Base-by-base conservation (phyloP, 2,113 vertebrate species). In the Leptobrachium leishanense region DNA sequence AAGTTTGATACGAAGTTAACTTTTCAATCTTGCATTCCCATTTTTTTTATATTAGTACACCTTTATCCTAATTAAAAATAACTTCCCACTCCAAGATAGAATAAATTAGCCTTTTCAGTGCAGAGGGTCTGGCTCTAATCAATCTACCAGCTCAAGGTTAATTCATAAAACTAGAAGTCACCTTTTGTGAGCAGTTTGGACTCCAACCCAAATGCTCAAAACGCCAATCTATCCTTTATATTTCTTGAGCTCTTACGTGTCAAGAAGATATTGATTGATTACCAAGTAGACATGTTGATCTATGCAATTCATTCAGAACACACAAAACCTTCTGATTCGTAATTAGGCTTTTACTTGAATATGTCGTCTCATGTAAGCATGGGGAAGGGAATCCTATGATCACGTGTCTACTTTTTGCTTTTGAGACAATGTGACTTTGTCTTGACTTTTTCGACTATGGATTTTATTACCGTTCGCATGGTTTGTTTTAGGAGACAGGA, bases 371-470 rank as follows among this genome's bases (percentile, higher is more conserved):
- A 50, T 8, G 8, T 8, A 50, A 50, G 46, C 46, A 50, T 4
- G 4, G 8, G 46, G 4, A 1, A 31, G 20, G 20, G 20, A 31
- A 31, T 31, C 20, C 20, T 31, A 31, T 31, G 20, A 31, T 31
- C 20, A 31, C 20, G 20, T 31, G 20, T 43, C 55, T 59, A 68
- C 41, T 68, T 43, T 76, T 68, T 39, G 62, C 54, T 59, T 62
- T 68, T 68, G 44, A 68, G 70, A 73, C 72, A 74, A 68, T 43
- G n/a, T 81, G 78, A 81, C 78, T 62, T 81, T 80, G 72, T 67
- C 42, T 81, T 81, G 78, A 68, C 72, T 74, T 81, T 68, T 74
- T 68, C 64, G 68, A 68, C 74, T 41, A 74, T 15, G 54, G 53
- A 66, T 62, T 81, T 74, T 79, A 68, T 67, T 69, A 43, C 77